These are phyloP conservation scores for Sebastiscus tertius DNA, from an alignment of 2,797 vertebrate genomes.

Conservation along the genomic window DNA sequence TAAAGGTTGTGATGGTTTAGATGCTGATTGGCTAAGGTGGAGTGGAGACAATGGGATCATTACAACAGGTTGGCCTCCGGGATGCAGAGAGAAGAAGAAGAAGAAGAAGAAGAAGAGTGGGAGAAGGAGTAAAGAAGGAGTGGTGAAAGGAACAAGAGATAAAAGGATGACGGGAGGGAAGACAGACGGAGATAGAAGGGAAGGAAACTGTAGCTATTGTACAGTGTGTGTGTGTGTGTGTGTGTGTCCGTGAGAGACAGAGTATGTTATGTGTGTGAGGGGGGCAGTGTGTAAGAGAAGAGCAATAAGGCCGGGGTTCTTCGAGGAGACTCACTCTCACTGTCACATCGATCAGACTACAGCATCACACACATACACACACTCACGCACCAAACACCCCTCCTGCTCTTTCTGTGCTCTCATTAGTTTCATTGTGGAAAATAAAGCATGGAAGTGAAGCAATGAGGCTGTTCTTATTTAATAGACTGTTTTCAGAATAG, in stretches of 20 bases:
- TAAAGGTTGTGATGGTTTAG: background rate
- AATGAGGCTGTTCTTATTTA: background rate
- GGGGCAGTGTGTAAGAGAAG: conserved; percentile 47
- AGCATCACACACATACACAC: conserved; percentile 44
- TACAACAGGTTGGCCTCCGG: conserved; percentile 13
- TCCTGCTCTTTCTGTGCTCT: conserved; percentile 38
- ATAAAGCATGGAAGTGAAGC: conserved; percentile 7
- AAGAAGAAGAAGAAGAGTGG: background rate
- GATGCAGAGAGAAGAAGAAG: background rate
- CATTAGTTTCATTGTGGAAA: conserved; percentile 27
- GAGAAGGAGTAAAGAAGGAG: background rate
- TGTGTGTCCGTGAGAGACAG: conserved; percentile 27
- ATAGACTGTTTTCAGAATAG: background rate
- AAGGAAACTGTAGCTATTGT: conserved; percentile 27
- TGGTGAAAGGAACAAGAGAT: conserved; percentile 20
- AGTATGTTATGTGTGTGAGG: conserved; percentile 45
- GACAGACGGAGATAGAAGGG: conserved; percentile 25
- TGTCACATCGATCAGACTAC: conserved; percentile 71
- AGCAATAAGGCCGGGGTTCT: conserved; percentile 60
- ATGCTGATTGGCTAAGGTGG: background rate
- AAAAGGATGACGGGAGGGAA: background rate
- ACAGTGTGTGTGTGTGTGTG: conserved; percentile 15
- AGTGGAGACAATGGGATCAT: conserved; percentile 22
- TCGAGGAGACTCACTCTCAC: conserved; percentile 67
- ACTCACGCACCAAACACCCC: conserved; percentile 42